Evolutionary conservation across 2,888 invertebrate genomes (phyloP).

Genomic region (Boloria selene): DNA sequence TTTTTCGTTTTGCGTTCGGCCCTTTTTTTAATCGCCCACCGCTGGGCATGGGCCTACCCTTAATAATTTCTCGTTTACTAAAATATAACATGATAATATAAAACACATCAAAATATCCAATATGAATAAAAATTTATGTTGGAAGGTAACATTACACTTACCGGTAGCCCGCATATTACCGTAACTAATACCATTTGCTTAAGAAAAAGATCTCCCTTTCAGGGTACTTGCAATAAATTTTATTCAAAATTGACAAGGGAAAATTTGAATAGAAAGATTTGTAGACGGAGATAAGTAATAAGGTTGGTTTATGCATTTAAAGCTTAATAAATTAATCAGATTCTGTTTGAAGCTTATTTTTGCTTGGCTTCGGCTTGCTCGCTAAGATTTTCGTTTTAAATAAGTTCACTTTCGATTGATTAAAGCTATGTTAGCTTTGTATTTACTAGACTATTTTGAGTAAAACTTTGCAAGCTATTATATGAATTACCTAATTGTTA

Average conservation of each 20-base stretch:
- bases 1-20: too few species aligned
- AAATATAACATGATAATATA: slow-evolving; percentile 10
- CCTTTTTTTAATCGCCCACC: too few species aligned
- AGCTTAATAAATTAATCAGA: neutral
- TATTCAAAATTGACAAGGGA: slow-evolving; percentile 14
- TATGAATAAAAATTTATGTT: slow-evolving; percentile 23
- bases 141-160: slow-evolving; percentile 16
- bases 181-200: slow-evolving; percentile 22
- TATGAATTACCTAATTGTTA: too few species aligned
- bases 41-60: too few species aligned
- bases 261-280: slow-evolving; percentile 16
- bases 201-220: slow-evolving; percentile 11
- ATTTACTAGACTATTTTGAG: too few species aligned
- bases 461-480: too few species aligned
- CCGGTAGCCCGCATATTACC: slow-evolving; percentile 18
- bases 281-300: slow-evolving; percentile 10
- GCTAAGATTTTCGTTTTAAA: neutral
- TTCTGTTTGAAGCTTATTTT: neutral
- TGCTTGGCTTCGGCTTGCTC: neutral
- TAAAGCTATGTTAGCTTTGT: too few species aligned
- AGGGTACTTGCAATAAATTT: slow-evolving; percentile 9
- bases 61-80: too few species aligned
- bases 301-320: neutral
- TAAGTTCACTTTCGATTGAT: too few species aligned
- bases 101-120: slow-evolving; percentile 9